A percentile compares a stretch with the other conserved stretches of the same genome.
phyloP scores from a whole-genome alignment of 2,797 vertebrate genomes.

The Hyperoplus lanceolatus region DNA sequence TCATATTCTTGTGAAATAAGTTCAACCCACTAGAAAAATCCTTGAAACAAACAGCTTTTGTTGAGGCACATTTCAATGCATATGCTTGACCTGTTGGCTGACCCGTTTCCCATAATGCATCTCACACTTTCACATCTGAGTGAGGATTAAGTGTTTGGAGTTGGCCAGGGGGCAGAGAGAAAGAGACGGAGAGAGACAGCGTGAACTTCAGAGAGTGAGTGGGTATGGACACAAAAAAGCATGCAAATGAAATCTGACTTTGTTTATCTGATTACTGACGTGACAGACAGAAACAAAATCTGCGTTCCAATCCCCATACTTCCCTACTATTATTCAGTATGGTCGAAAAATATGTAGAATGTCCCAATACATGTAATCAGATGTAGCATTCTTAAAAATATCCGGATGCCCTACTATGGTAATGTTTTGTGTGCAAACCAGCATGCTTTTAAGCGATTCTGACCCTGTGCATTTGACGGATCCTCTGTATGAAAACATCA shows the following conservation, averaged over 20 bases:
- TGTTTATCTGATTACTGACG: not conserved
- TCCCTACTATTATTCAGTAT: too few relatives aligned
- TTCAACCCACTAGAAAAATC: not conserved
- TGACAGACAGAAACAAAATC: not conserved
- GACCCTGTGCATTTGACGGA: too few relatives aligned
- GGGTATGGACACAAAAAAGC: slow-evolving; percentile 11
- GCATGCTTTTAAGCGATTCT: too few relatives aligned
- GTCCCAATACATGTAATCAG: too few relatives aligned
- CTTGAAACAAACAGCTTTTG: slow-evolving; percentile 7
- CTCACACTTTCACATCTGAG: slow-evolving; percentile 33
- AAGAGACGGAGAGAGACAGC: not conserved
- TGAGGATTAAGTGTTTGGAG: slow-evolving; percentile 26
- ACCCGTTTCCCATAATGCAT: slow-evolving; percentile 5
- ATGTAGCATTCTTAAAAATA: too few relatives aligned
- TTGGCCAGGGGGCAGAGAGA: not conserved
- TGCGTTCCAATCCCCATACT: too few relatives aligned
- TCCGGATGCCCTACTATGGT: too few relatives aligned
- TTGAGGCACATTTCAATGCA: slow-evolving; percentile 19
- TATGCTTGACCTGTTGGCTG: slow-evolving; percentile 23
- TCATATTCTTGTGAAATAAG: not conserved
- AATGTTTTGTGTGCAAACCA: too few relatives aligned
- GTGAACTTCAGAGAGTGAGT: not conserved
- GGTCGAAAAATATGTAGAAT: too few relatives aligned
- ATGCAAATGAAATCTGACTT: slow-evolving; percentile 18
- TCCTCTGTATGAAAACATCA: too few relatives aligned